Evolutionary conservation across 2,797 vertebrate genomes (phyloP).

Genomic region (Carduelis carduelis): DNA sequence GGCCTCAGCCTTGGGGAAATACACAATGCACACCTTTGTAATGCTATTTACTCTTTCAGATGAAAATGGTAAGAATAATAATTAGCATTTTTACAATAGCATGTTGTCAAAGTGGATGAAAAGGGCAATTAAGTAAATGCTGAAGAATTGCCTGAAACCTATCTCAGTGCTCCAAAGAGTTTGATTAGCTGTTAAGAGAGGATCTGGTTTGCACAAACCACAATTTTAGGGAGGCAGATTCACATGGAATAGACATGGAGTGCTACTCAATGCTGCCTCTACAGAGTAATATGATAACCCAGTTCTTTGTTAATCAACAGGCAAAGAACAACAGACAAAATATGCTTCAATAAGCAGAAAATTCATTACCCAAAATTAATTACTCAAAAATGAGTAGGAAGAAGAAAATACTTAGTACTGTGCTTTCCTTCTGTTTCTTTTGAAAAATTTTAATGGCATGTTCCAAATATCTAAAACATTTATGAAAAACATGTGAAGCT

Average conservation of each 20-base stretch:
- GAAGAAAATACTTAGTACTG: background rate
- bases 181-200: background rate
- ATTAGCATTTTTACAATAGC: background rate
- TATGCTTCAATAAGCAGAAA: background rate
- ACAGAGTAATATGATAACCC: background rate
- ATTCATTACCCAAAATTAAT: background rate
- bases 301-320: background rate
- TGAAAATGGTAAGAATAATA: background rate
- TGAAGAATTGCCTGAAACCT: background rate
- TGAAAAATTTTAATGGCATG: background rate
- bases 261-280: background rate
- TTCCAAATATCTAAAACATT: background rate
- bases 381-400: background rate
- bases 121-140: background rate
- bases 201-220: background rate
- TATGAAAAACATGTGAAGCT: conserved; percentile 12
- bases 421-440: background rate
- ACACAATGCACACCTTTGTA: background rate
- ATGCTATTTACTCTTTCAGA: background rate
- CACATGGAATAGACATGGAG: background rate
- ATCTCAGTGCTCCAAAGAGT: background rate
- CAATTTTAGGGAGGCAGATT: background rate
- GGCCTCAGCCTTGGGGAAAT: background rate
- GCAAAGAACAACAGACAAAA: background rate
- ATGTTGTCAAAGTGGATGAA: background rate